These are phyloP conservation scores for Smutsia temminckii DNA, from an alignment of 2,797 vertebrate species.

Conservation along the genomic window DNA sequence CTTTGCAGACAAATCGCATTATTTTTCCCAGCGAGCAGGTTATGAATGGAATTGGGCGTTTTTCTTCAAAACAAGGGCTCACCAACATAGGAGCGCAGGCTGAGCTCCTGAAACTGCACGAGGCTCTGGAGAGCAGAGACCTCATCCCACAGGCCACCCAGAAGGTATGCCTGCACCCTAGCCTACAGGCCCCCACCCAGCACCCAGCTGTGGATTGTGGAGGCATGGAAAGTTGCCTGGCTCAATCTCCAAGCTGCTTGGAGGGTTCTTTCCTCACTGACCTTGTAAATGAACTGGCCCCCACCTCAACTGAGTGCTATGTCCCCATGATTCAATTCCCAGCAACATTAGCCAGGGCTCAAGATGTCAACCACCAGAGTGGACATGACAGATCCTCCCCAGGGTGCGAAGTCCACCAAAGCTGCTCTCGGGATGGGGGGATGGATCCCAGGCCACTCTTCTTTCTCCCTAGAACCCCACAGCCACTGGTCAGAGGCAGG, in stretches of 20 bases:
- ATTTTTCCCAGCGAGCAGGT: background rate
- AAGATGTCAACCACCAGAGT: accelerated
- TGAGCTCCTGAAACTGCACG: background rate
- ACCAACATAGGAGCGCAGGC: accelerated
- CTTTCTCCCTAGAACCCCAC: no score
- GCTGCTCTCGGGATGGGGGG: accelerated
- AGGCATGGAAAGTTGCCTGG: accelerated
- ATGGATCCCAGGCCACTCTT: accelerated
- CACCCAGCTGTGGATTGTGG: accelerated
- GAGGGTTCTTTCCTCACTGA: background rate
- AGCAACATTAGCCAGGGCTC: background rate
- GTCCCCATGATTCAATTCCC: background rate
- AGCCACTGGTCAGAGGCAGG: accelerated
- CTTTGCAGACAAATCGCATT: background rate
- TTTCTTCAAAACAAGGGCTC: background rate
- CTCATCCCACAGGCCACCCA: accelerated
- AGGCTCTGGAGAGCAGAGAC: background rate
- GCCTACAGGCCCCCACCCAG: background rate
- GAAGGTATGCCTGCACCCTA: accelerated
- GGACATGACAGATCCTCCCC: accelerated
- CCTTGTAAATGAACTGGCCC: background rate
- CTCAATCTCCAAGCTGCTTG: accelerated
- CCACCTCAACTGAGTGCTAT: background rate
- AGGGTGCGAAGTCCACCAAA: accelerated
- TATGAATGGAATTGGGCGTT: background rate